Conservation (phyloP, 2,113 vertebrate species). For the Dicaeum eximium region DNA sequence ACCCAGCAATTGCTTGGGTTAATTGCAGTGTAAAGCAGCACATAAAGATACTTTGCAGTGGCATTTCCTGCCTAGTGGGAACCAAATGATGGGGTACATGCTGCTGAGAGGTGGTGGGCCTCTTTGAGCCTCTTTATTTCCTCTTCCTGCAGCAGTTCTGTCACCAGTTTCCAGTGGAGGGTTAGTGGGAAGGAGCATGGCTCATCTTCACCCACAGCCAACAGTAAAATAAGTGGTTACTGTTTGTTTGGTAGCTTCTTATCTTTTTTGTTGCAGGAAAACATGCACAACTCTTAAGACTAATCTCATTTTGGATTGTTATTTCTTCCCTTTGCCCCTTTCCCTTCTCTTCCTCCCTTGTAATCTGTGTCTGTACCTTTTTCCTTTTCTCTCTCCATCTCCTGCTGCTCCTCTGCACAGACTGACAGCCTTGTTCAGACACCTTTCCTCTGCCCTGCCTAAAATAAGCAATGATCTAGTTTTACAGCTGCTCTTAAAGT, state of each 20-base stretch:
- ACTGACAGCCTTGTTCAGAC: not conserved
- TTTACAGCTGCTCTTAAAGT: not conserved
- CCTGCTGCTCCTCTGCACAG: not conserved
- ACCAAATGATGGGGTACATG: fast-evolving
- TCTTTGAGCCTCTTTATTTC: not conserved
- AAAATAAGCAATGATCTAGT: not conserved
- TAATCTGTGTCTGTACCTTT: not conserved
- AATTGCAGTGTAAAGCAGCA: not conserved
- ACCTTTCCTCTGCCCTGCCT: not conserved
- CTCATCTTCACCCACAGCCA: fast-evolving
- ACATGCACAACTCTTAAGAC: not conserved
- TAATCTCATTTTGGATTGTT: not conserved
- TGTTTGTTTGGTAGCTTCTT: not conserved
- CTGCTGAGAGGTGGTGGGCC: not conserved
- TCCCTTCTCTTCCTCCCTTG: not conserved
- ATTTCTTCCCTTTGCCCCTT: not conserved
- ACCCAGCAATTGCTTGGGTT: not conserved
- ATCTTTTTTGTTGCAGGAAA: not conserved
- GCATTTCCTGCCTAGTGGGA: not conserved
- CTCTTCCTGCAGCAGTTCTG: not conserved
- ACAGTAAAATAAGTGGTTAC: not conserved
- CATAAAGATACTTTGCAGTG: not conserved
- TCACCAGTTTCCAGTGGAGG: not conserved
- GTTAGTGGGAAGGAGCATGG: not conserved
- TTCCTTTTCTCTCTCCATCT: not conserved